Base-by-base conservation (phyloP, 1,140 invertebrate species). In the Drosophila asahinai region DNA sequence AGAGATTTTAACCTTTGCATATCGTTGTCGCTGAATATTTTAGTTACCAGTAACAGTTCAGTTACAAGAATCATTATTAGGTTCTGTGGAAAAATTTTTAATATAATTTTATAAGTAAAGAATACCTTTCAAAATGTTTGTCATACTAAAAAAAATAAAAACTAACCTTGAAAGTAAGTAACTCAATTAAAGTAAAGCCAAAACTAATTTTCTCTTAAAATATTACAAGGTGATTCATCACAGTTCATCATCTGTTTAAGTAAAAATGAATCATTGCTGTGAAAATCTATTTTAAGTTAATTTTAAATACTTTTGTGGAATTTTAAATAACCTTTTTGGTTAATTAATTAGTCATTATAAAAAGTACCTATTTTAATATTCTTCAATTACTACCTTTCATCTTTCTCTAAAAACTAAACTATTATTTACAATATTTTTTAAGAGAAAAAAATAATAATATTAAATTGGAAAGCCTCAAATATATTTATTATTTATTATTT, bases 231-330 rank as follows among this genome's bases (percentile, higher is more conserved):
- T 55, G 33, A 55, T 19, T 55, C 33, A 55, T 55, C 7, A 15
- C 19, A 55, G 52, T 22, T 22, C 17, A 38, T 55, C 33, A 38
- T 55, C 17, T 55, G 33, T 11, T 55, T 22, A 12, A 5, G 22
- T 22, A 55, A 55, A 38, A 17, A 55, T 55, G 52, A 55, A 15
- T 55, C 52, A 55, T 19, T 15, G 33, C 12, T 15, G 33, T 8
- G 19, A 3, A 15, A 22, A 22, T 38, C 2, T 38, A 15, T 12
- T 52, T 36, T 7, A n/a, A 33, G 22, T 33, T 17, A 25, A n/a
- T 14, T 36, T 36, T 12, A 36, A 36, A 36, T 12, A 11, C 3
- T 36, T 36, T 36, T 9, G 33, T 11, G 4, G 2, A 54, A 15
- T 3, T 15, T 38, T 55, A 15, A 5, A 22, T 15, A 7, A 17